Conservation (phyloP, 2,113 vertebrate genomes). For the Martes martes region DNA sequence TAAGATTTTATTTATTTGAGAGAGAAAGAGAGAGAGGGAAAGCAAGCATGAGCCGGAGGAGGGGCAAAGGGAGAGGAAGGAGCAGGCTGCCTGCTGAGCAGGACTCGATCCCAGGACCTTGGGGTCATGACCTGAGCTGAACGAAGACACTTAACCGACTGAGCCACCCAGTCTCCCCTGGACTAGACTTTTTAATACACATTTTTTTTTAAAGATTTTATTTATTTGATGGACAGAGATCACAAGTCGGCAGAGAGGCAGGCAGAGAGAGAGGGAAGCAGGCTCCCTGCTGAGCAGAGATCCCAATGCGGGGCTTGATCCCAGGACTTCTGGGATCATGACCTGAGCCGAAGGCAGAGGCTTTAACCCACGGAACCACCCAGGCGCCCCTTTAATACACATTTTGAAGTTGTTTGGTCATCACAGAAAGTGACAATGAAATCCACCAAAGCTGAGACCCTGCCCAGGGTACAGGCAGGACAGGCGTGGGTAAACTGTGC, state of each 20-base stretch:
- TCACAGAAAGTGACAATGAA: neutral
- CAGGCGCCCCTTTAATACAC: neutral
- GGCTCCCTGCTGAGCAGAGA: neutral
- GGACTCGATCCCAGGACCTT: neutral
- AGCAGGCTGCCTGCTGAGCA: neutral
- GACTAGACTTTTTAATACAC: neutral
- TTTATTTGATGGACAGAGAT: too few species aligned
- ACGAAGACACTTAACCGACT: neutral
- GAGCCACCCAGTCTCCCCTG: neutral
- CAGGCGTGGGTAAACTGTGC: neutral
- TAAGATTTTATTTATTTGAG: neutral
- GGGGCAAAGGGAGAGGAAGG: neutral
- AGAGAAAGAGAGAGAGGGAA: neutral
- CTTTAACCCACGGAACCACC: neutral
- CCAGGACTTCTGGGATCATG: neutral
- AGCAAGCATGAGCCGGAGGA: neutral
- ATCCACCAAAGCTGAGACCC: neutral
- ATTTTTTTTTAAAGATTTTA: neutral
- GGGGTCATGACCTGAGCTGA: neutral
- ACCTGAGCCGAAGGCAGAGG: neutral
- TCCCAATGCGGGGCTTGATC: neutral
- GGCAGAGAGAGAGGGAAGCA: neutral
- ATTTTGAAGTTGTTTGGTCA: neutral
- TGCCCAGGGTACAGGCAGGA: neutral
- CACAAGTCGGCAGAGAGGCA: too few species aligned